Evolutionary conservation across 2,888 invertebrate species (phyloP), one percentile per base, ranked within the genome.

Genomic region (Apotomis betuletana): DNA sequence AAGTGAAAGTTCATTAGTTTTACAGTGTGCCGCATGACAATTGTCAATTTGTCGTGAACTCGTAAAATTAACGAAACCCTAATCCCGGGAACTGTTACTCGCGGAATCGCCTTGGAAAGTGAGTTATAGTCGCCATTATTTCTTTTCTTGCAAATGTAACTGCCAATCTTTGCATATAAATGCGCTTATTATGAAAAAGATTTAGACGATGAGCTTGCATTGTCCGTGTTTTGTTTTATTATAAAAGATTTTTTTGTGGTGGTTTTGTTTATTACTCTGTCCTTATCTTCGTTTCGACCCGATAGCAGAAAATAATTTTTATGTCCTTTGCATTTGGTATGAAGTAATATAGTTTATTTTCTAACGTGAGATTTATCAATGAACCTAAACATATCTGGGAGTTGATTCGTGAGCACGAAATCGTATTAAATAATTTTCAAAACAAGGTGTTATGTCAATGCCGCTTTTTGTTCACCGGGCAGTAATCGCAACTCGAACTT

Each of bases 111-210:
- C 67, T 57, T 61, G 62, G 67, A 58, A 67, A 71, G 67, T 63
- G 67, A 68, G 58, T 68, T 68, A 72, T 68, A 27, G 58, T 36
- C 10, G 54, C 58, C 67, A 57, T 67, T 67, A 67, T 67, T 62
- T 71, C 27, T 27, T 63, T 72, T 59, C 59, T 63, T 72, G 46
- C 58, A 68, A 72, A 61, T 68, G 63, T 63, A 46, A 59, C 72
- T 63, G 63, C 67, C 52, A 46, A 63, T 68, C 62, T 72, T 72
- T 68, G 63, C 68, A 68, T 72, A 72, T 63, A 67, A 71, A 67
- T 67, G 38, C 51, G 57, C 44, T 57, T 62, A 71, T 67, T 67
- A 67, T 55, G 54, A 41, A 70, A 67, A 60, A 61, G 65, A 70
- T 70, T 52, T 54, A 46, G 59, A 44, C 51, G 13, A 52, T 54